Evolutionary conservation across 2,888 invertebrate species (phyloP), one percentile per base, ranked within the genome.

Genomic region (Nesidiocoris tenuis): DNA sequence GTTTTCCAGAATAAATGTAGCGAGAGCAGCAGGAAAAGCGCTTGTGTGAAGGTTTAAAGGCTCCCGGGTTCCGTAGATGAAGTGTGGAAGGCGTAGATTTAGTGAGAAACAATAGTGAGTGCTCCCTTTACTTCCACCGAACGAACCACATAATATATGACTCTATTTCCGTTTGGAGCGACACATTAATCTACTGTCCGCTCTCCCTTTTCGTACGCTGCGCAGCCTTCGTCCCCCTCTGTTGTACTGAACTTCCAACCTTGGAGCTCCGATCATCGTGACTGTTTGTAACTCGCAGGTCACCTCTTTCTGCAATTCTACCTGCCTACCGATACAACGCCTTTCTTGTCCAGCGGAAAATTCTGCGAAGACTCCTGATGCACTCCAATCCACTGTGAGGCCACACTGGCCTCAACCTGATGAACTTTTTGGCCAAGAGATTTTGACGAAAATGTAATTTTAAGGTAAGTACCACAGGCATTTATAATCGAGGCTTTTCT

Each of bases 151-250:
- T 55, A 67, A 67, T 67, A 54, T 67, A 67, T 67, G 55, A 55
- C 67, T 67, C 67, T 67, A 67, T 67, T 67, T 67, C 67, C 67
- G 67, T 67, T 54, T 19, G 18, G 67, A 67, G 55, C 67, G 67
- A 56, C 67, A 67, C 67, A 67, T 67, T 67, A 67, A 67, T 67
- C 67, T 67, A 21, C 63, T 22, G 22, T 16, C 23, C 63, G 21
- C 23, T 61, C 2, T 21, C 63, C 63, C 63, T 21, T 63, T 63
- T 63, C 63, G 22, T 19, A 39, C 12, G 12, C 39, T 39, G 12
- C 39, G 39, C 12, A 7, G 39, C 39, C 3, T 12, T 39, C 39
- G 39, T 7, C 39, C 39, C 39, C 12, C 39, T 7, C 39, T 7
- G 3, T 39, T 12, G 39, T 39, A 39, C 39, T 39, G 39, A n/a